Percentiles rank a stretch among this genome's conserved stretches.
These are phyloP conservation scores for Zeuzera pyrina DNA, from an alignment of 2,888 invertebrate genomes.

Conservation along the genomic window DNA sequence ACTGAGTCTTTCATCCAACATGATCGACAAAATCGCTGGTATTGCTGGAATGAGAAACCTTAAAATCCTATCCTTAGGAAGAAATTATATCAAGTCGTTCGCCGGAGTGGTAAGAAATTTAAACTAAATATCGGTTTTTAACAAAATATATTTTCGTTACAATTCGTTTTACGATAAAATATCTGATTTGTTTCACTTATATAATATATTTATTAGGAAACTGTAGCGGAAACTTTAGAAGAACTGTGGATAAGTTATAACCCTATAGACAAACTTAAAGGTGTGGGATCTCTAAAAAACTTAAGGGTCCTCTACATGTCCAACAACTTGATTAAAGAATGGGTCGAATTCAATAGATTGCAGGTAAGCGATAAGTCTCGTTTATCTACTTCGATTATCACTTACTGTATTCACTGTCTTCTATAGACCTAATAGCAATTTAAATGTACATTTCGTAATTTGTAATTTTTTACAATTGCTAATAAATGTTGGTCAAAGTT, in stretches of 20 bases:
- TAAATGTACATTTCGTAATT: too few species aligned
- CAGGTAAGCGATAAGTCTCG: too few species aligned
- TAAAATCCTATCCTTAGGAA: constrained; percentile 85
- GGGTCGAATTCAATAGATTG: constrained; percentile 81
- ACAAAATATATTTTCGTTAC: neutral
- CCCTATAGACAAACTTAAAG: constrained; percentile 91
- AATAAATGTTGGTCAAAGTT: too few species aligned
- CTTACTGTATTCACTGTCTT: too few species aligned
- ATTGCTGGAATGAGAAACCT: constrained; percentile 86
- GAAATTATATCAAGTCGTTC: constrained; percentile 91
- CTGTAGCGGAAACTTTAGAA: constrained; percentile 88
- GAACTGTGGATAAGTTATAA: constrained; percentile 97
- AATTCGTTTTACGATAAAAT: constrained; percentile 3
- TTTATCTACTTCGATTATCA: too few species aligned
- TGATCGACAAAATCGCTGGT: constrained; percentile 94
- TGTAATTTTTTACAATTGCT: too few species aligned
- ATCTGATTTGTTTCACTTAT: neutral
- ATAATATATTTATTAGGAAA: constrained; percentile 72
- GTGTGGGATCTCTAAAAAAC: constrained; percentile 83
- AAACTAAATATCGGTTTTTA: neutral
- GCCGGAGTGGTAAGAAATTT: constrained; percentile 79
- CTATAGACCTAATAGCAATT: too few species aligned
- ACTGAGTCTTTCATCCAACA: constrained; percentile 91
- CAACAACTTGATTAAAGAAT: constrained; percentile 88
- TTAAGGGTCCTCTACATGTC: constrained; percentile 86